phyloP scores from a whole-genome alignment of 2,797 vertebrate genomes.

The Urocyon cinereoargenteus region DNA sequence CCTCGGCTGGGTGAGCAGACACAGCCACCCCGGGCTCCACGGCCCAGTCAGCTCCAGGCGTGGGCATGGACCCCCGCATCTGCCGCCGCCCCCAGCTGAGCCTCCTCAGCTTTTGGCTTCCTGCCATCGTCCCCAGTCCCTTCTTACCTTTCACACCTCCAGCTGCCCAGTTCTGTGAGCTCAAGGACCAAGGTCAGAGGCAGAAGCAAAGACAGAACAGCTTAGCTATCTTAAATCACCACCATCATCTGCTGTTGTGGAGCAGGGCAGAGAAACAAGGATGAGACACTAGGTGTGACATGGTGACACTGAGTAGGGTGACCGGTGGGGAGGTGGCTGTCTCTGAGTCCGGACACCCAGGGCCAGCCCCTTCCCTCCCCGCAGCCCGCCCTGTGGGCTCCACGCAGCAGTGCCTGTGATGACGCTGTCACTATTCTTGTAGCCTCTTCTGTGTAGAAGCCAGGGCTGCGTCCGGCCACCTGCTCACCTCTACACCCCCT shows the following conservation, averaged over 20 bases:
- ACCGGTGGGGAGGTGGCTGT: accelerated
- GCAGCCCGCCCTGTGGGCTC: not conserved
- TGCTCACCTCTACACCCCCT: not conserved
- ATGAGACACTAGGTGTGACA: not conserved
- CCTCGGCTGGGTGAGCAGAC: not conserved
- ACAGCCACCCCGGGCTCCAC: not conserved
- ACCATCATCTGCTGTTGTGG: not conserved
- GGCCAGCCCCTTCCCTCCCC: not conserved
- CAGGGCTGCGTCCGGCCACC: not conserved
- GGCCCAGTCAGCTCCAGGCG: accelerated
- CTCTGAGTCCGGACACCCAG: not conserved
- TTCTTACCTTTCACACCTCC: not conserved
- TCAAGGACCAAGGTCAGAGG: constrained; percentile 37
- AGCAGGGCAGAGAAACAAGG: not conserved
- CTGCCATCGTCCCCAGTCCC: not conserved
- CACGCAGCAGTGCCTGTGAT: accelerated
- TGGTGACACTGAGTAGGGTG: not conserved
- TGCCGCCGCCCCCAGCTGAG: accelerated
- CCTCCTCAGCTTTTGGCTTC: not conserved
- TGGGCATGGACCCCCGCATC: accelerated
- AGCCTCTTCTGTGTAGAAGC: too few relatives aligned
- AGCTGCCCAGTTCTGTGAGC: not conserved
- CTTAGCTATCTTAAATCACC: not conserved
- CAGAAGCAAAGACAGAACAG: constrained; percentile 50
- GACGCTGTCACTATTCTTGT: accelerated